Percentiles rank a stretch among this genome's conserved stretches.
These are phyloP conservation scores for Globodera rostochiensis DNA, from an alignment of 1,140 invertebrate genomes.

Conservation along the genomic window DNA sequence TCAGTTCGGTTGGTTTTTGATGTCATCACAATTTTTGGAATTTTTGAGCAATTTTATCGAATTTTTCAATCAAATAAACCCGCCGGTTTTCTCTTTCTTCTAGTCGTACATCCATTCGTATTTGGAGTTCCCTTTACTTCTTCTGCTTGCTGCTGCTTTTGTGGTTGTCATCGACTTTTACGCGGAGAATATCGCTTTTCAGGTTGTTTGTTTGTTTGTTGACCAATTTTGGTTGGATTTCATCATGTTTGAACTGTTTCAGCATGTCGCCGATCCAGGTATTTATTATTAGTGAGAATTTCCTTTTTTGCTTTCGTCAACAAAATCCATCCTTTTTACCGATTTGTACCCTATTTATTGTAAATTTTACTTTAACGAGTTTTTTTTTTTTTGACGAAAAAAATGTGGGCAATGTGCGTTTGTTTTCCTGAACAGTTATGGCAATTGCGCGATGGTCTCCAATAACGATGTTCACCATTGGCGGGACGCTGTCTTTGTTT, in stretches of 20 bases:
- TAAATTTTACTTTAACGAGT: conserved; percentile 24
- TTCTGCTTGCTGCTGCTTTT: conserved; percentile 67
- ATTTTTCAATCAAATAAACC: no score
- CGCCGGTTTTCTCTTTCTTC: background rate
- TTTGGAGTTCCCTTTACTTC: conserved; percentile 65
- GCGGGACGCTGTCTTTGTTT: conserved; percentile 50
- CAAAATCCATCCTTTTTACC: conserved; percentile 17
- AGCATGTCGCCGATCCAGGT: conserved; percentile 27
- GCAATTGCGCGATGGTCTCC: conserved; percentile 63
- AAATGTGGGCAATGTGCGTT: background rate
- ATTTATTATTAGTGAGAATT: background rate
- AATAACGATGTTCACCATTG: conserved; percentile 61
- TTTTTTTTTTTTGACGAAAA: conserved; percentile 11
- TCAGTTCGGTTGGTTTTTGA: conserved; percentile 40
- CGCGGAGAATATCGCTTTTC: conserved; percentile 67
- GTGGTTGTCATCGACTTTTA: conserved; percentile 70
- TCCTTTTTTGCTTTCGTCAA: background rate
- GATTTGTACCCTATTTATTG: conserved; percentile 33
- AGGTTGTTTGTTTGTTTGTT: conserved; percentile 33
- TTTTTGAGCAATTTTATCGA: no score
- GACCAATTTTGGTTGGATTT: conserved; percentile 11
- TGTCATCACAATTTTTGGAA: no score
- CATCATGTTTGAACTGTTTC: background rate
- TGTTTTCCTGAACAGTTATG: conserved; percentile 49
- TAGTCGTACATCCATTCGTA: conserved; percentile 59